Base-by-base conservation (phyloP, 2,888 invertebrate species). In the Drosophila borborema region DNA sequence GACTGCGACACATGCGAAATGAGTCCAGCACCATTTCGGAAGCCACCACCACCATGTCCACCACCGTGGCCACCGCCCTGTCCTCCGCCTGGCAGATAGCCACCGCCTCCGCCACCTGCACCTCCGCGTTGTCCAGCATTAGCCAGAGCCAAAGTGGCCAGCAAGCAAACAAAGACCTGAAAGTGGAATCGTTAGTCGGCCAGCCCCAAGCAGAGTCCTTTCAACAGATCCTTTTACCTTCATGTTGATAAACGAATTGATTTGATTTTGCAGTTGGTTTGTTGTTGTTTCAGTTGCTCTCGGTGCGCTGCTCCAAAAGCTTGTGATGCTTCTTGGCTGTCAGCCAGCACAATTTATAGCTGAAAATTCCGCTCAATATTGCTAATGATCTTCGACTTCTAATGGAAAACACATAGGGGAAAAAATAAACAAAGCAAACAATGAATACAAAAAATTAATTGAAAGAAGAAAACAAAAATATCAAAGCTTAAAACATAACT, bases 101-200 rank as follows among this genome's bases (percentile, higher is more conserved):
- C 86, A 41, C 81, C 77, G 10, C 81, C 79, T 14, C 80, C 77
- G 10, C 81, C 79, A 16, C 80, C 77, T 14, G 72, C 77, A 8
- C 77, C 74, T 2, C 80, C 81, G 40, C 82, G 81, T 28, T 86
- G 84, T 59, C 88, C 88, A 45, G 89, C 88, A 48, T 74, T 78
- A 48, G 41, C 87, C 67, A 89, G 28, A 3, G 89, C 84, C 68
- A 87, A 60, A 10, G 85, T 75, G 41, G 83, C 89, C 53, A 88
- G 72, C 54, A 88, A 65, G 74, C 87, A 89, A 45, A 88, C 84
- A 49, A 88, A 87, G 36, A 88, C 75, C 88, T 88, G 54, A 16
- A 56, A 59, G 41, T 16, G 3, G 3, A 10, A 45, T 4, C 14
- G 6, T 59, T 54, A 59, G 28, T 40, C 16, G 16, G 12, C 54